Evolutionary conservation across 2,888 invertebrate species (phyloP).

Genomic region (Thelaira solivaga): DNA sequence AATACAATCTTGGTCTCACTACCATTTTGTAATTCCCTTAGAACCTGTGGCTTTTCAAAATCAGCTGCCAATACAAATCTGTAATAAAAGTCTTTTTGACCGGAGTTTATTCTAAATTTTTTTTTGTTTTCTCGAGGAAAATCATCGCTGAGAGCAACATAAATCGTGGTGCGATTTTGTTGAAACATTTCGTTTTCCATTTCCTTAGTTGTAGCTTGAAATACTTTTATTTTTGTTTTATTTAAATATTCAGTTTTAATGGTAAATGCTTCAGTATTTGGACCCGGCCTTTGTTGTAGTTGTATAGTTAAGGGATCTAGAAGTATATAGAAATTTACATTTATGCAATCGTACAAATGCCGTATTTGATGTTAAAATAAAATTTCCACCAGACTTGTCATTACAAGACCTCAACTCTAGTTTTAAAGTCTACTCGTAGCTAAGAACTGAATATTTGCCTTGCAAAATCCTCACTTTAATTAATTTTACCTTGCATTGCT

Average conservation of each 20-base stretch:
- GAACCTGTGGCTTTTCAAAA: conserved; percentile 78
- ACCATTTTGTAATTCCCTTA: conserved; percentile 74
- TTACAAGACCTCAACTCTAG: too few relatives aligned
- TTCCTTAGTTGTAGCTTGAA: conserved; percentile 69
- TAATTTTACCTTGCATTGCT: too few relatives aligned
- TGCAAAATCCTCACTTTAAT: too few relatives aligned
- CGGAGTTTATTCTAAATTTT: conserved; percentile 65
- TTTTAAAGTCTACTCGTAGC: too few relatives aligned
- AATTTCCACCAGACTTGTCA: too few relatives aligned
- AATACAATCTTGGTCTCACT: too few relatives aligned
- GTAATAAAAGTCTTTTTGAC: conserved; percentile 70
- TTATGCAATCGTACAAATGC: too few relatives aligned
- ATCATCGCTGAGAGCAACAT: conserved; percentile 68
- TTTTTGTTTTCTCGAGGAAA: conserved; percentile 65
- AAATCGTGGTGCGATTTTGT: conserved; percentile 66
- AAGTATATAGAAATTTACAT: too few relatives aligned
- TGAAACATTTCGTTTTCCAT: conserved; percentile 71
- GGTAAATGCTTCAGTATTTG: conserved; percentile 65
- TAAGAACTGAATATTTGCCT: too few relatives aligned
- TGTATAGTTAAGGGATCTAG: conserved; percentile 65
- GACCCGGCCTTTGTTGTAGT: conserved; percentile 65
- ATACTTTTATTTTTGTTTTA: background rate
- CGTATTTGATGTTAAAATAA: too few relatives aligned
- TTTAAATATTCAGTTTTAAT: conserved; percentile 47
- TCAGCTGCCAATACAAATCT: conserved; percentile 80